Base-by-base conservation (phyloP, 2,797 vertebrate species). In the Enteromius mattozi region DNA sequence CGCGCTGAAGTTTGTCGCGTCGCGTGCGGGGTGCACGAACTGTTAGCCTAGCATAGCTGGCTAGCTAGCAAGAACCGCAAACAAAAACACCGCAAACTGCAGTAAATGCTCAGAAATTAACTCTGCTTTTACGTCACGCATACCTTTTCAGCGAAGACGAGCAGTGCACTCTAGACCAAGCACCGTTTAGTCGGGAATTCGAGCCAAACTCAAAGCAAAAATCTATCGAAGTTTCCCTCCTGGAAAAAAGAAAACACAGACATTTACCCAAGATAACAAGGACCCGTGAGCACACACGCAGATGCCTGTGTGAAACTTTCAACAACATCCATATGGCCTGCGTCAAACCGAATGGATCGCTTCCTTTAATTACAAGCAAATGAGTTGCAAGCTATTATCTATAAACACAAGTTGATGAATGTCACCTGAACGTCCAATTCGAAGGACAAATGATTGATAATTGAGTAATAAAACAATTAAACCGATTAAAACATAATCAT, bases 211-310 rank as follows among this genome's bases (percentile, higher is more conserved):
- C 51, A 3, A 77, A 27, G 45, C 80, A 78, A 72, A 85, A 78
- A 65, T 6, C 51, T 83, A 24, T 61, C 78, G 72, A 87, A 89
- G 82, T 89, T 89, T 88, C 76, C 80, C 85, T 89, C 71, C 86
- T 88, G 82, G 80, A 85, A 78, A 86, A 87, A 84, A 89, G 75
- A 78, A 84, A 83, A 83, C 81, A 82, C 45, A 75, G 70, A 84
- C 82, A 84, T 78, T 78, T 84, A 84, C 65, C 82, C 30, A 40
- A 51, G 42, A 68, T 47, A 80, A 70, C 2, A 12, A 88, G 83
- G 88, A 86, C 88, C 88, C 40, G 1, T 49, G 35, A 80, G 82
- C 24, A 7, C 42, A 17, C 27, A 9, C 13, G 17, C 7, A n/a
- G 19, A 14, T 76, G 88, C 86, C 86, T 85, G 86, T 81, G 3